Conservation (phyloP, 1,140 invertebrate species). For the Kradibia gibbosae region DNA sequence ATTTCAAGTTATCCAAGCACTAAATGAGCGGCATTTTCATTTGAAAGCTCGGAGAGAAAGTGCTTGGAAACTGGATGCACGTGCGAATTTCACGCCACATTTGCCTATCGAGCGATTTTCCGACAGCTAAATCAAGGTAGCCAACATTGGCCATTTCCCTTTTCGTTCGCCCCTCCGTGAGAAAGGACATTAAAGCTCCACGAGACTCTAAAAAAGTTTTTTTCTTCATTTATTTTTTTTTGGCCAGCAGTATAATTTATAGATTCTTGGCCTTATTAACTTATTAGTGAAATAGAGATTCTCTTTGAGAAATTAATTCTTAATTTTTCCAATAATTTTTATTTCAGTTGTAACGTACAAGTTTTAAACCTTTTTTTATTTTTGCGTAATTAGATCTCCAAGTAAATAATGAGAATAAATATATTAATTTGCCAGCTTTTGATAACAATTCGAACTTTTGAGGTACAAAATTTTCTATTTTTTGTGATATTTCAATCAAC, state of each 20-base stretch:
- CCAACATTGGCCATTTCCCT: neutral
- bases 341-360: conserved; percentile 1
- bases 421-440: neutral
- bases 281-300: conserved; percentile 38
- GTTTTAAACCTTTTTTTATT: neutral
- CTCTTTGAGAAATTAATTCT: conserved; percentile 16
- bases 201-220: conserved; percentile 20
- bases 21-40: conserved; percentile 42
- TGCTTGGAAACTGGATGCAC: conserved; percentile 33
- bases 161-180: neutral
- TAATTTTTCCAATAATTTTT: conserved; percentile 32
- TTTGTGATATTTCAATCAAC: conserved; percentile 8
- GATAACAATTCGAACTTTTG: neutral
- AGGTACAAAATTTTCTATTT: too few species aligned
- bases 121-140: neutral
- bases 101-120: conserved; percentile 58
- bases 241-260: neutral
- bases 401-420: neutral
- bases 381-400: conserved; percentile 33
- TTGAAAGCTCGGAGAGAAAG: conserved; percentile 24
- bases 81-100: conserved; percentile 60
- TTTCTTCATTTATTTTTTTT: neutral
- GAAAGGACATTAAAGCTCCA: conserved; percentile 20
- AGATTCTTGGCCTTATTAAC: conserved; percentile 16
- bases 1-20: conserved; percentile 41